Conservation (phyloP, 2,888 invertebrate genomes). For the Oxystoma pomonae region DNA sequence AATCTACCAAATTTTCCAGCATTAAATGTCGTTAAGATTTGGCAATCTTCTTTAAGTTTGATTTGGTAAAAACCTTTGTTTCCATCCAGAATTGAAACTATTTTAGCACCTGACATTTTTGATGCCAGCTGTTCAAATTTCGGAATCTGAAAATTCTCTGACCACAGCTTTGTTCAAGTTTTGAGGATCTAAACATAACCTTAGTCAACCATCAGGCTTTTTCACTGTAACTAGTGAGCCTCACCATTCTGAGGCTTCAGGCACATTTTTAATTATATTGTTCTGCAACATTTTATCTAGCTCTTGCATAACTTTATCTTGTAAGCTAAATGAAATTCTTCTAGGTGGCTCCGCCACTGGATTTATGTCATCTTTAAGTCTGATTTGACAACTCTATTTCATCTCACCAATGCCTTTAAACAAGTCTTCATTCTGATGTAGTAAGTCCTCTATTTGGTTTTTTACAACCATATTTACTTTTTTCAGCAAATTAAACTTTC, state of each 20-base stretch:
- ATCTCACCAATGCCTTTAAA: not conserved
- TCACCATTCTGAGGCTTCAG: conserved; percentile 1
- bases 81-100: conserved; percentile 9
- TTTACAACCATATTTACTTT: not conserved
- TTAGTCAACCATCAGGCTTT: not conserved
- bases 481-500: not conserved
- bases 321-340: conserved; percentile 6
- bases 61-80: conserved; percentile 11
- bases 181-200: conserved; percentile 2
- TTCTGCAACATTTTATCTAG: conserved; percentile 3
- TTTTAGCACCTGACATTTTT: conserved; percentile 9
- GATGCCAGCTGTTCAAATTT: conserved; percentile 1
- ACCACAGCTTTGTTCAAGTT: not conserved
- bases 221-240: conserved; percentile 3
- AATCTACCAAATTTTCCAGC: conserved; percentile 7
- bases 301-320: not conserved
- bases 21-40: conserved; percentile 6
- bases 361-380: not conserved
- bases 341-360: conserved; percentile 5
- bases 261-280: not conserved
- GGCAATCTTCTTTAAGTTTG: conserved; percentile 4
- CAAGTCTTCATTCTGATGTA: not conserved
- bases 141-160: not conserved
- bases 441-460: not conserved
- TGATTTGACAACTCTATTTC: not conserved